Conservation (phyloP, 2,888 invertebrate genomes). For the Sepiola atlantica region DNA sequence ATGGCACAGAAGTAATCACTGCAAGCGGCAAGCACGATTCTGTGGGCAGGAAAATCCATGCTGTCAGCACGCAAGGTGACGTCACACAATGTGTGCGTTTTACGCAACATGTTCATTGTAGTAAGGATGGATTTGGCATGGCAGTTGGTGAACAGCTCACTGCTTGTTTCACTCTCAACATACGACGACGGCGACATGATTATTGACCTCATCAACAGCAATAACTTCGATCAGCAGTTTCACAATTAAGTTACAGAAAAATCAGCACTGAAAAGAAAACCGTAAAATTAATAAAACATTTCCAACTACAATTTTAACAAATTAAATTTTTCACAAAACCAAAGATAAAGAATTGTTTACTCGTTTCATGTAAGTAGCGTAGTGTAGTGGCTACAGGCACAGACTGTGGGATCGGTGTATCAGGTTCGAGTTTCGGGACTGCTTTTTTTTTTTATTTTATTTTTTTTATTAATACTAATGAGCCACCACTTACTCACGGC, state of each 20-base stretch:
- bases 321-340: background rate
- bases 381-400: too few relatives aligned
- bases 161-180: slow-evolving; percentile 25
- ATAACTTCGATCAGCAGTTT: background rate
- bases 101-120: slow-evolving; percentile 73
- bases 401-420: too few relatives aligned
- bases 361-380: background rate
- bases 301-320: background rate
- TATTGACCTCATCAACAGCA: background rate
- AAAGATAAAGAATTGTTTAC: background rate
- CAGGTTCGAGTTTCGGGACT: too few relatives aligned
- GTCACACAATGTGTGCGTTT: slow-evolving; percentile 71
- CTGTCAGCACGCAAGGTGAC: slow-evolving; percentile 70
- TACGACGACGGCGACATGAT: background rate
- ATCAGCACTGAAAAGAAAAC: background rate
- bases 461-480: too few relatives aligned
- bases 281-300: background rate
- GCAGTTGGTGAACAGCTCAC: slow-evolving; percentile 71
- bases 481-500: too few relatives aligned
- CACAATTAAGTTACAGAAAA: background rate
- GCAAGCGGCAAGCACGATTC: slow-evolving; percentile 73
- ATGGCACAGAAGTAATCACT: slow-evolving; percentile 75
- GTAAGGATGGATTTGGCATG: slow-evolving; percentile 72
- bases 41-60: slow-evolving; percentile 71
- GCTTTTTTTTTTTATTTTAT: too few relatives aligned